phyloP scores from a whole-genome alignment of 1,140 invertebrate species.

The Drosophila prosaltans region DNA sequence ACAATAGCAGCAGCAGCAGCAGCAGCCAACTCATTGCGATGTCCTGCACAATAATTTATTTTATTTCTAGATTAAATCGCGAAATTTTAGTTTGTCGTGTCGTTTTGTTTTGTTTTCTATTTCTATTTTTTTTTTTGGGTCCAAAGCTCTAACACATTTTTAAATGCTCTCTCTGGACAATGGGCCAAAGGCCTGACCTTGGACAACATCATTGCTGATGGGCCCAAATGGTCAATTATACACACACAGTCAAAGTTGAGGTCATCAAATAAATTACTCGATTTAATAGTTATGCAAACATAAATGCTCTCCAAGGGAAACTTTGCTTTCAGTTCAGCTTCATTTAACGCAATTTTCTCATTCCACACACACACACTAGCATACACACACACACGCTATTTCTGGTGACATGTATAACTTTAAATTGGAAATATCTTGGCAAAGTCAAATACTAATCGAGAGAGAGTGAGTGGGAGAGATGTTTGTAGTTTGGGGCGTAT shows the following conservation, averaged over 20 bases:
- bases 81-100: conserved; percentile 52
- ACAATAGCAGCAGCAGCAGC: background rate
- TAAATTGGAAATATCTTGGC: conserved; percentile 73
- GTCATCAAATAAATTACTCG: conserved; percentile 16
- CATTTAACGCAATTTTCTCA: conserved; percentile 3
- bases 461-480: conserved; percentile 8
- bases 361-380: background rate
- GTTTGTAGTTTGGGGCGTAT: too few species aligned
- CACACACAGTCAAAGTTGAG: background rate
- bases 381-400: conserved; percentile 34
- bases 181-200: conserved; percentile 51
- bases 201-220: conserved; percentile 37
- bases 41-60: conserved; percentile 66
- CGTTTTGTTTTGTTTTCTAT: conserved; percentile 19
- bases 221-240: conserved; percentile 37
- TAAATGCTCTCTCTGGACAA: conserved; percentile 44
- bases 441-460: conserved; percentile 75
- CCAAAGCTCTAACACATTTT: conserved; percentile 46
- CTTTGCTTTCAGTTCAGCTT: background rate
- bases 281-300: conserved; percentile 25
- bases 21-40: conserved; percentile 50
- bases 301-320: conserved; percentile 6
- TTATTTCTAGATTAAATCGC: conserved; percentile 69
- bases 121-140: conserved; percentile 24
- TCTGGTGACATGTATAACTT: conserved; percentile 56